phyloP scores from a whole-genome alignment of 2,797 vertebrate species.

The Gadopsis marmoratus region DNA sequence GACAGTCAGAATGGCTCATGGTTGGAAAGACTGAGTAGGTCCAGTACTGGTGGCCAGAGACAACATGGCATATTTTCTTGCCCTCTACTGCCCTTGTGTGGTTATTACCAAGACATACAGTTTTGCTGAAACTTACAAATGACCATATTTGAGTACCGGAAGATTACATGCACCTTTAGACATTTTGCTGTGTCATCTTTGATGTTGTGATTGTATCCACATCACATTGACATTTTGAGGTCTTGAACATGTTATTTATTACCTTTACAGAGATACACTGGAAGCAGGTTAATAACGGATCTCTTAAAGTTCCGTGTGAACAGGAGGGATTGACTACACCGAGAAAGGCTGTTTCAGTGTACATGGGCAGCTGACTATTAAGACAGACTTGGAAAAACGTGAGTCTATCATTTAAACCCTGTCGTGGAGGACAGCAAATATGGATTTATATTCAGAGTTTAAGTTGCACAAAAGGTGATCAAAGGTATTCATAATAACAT shows the following conservation, averaged over 20 bases:
- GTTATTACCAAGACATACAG: conserved; percentile 43
- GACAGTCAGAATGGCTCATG: not conserved
- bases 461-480: not conserved
- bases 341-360: not conserved
- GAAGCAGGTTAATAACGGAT: not conserved
- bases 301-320: not conserved
- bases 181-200: conserved; percentile 26
- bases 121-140: conserved; percentile 27
- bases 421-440: not conserved
- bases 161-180: not conserved
- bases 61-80: conserved; percentile 5
- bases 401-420: not conserved
- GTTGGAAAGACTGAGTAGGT: not conserved
- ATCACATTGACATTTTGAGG: not conserved
- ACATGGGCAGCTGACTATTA: not conserved
- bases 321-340: not conserved
- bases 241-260: not conserved
- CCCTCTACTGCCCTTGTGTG: conserved; percentile 71
- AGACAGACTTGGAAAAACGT: not conserved
- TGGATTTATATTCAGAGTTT: not conserved
- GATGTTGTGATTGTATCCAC: not conserved
- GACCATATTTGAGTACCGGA: conserved; percentile 35
- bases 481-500: not conserved
- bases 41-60: not conserved
- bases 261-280: conserved; percentile 1